Evolutionary conservation across 2,113 vertebrate genomes (phyloP).

Genomic region (Lepisosteus oculatus): DNA sequence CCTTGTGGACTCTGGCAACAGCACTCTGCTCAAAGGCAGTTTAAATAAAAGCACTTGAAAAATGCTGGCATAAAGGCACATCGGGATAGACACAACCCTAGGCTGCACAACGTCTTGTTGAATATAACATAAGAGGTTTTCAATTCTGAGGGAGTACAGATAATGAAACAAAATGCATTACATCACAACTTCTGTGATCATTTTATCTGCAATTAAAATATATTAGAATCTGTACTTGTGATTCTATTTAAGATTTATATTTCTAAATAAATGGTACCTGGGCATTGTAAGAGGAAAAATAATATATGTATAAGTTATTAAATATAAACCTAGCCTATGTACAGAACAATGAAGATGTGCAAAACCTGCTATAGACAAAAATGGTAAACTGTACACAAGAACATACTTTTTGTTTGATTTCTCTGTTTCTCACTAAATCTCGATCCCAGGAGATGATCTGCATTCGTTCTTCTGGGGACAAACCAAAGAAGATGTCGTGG

Average conservation of each 20-base stretch:
- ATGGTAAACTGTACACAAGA: too few relatives aligned
- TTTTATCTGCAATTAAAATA: too few relatives aligned
- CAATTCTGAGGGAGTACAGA: neutral
- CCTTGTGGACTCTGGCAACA: neutral
- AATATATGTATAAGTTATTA: too few relatives aligned
- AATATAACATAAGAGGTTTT: too few relatives aligned
- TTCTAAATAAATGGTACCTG: too few relatives aligned
- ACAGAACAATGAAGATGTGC: too few relatives aligned
- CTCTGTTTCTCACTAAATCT: slow-evolving; percentile 44
- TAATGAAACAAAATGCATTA: neutral
- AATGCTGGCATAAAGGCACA: neutral
- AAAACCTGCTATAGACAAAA: too few relatives aligned
- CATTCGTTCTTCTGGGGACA: slow-evolving; percentile 53
- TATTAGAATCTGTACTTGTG: too few relatives aligned
- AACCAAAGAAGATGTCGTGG: slow-evolving; percentile 59
- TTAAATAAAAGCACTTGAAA: neutral
- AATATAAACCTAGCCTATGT: too few relatives aligned
- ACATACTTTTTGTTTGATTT: slow-evolving; percentile 46
- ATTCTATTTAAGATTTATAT: too few relatives aligned
- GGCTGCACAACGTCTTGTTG: neutral
- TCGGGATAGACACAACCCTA: neutral
- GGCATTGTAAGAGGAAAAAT: too few relatives aligned
- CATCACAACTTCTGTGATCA: neutral
- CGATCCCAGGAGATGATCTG: slow-evolving; percentile 63
- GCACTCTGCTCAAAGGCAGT: neutral